A percentile compares a stretch with the other conserved stretches of the same genome.
Evolutionary conservation across 2,113 vertebrate species (phyloP).

Genomic region (Oxyura jamaicensis): DNA sequence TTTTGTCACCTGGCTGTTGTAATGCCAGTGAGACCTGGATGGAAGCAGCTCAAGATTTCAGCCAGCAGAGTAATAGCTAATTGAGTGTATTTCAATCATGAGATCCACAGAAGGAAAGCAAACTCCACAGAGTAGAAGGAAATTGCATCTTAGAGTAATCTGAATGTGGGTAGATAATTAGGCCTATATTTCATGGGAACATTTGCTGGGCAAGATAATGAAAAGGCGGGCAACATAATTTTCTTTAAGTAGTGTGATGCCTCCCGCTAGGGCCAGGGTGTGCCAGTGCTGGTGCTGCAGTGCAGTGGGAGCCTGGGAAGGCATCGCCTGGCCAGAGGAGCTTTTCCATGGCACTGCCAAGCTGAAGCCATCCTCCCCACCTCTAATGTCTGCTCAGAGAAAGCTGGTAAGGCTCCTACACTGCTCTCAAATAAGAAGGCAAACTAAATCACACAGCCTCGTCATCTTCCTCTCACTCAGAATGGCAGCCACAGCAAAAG

Average conservation of each 20-base stretch:
- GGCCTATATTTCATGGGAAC: constrained; percentile 69
- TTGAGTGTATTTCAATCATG: constrained; percentile 64
- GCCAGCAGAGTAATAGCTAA: constrained; percentile 56
- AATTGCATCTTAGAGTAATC: constrained; percentile 61
- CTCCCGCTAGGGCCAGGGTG: not conserved
- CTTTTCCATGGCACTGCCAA: fast-evolving
- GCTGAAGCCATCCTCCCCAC: not conserved
- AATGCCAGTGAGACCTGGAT: fast-evolving
- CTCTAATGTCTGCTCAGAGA: not conserved
- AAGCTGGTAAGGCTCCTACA: not conserved
- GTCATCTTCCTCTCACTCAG: fast-evolving
- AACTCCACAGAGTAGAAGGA: constrained; percentile 52
- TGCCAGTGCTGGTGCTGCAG: not conserved
- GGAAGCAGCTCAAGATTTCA: constrained; percentile 27
- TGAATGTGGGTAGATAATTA: constrained; percentile 65
- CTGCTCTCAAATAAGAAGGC: not conserved
- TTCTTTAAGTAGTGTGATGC: constrained; percentile 39
- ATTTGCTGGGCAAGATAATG: constrained; percentile 69
- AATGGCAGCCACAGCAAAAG: fast-evolving
- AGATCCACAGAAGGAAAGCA: constrained; percentile 38
- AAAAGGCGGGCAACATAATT: constrained; percentile 65
- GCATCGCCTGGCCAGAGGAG: not conserved
- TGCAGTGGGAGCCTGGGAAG: not conserved
- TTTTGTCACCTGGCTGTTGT: not conserved
- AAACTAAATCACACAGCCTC: not conserved